Evolutionary conservation across 2,888 invertebrate genomes (phyloP), one percentile per base, ranked within the genome.

Genomic region (Ormia ochracea): DNA sequence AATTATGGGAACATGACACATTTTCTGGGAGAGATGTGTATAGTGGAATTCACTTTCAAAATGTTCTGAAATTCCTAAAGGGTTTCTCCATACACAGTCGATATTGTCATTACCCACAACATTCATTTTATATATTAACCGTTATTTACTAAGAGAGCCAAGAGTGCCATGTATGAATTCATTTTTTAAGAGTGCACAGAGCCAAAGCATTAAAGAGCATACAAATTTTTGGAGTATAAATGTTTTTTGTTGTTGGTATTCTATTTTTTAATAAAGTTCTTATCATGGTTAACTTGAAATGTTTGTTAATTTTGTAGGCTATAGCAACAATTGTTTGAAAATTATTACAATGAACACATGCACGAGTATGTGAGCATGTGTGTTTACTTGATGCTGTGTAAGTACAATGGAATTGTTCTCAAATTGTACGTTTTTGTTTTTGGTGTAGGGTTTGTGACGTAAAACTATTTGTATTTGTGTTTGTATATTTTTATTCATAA

Each of bases 241-340:
- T 41, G 19, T 36, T 48, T 12, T 38, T 38, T 17, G 2, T 1
- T 4, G 23, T 23, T 6, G 6, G 10, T 5, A n/a, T 38, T 3
- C 0, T 26, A 36, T 23, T 23, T 10, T 48, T 36, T 28, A 10
- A 41, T 12, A 50, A 69, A 69, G 36, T 72, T 61, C 72, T 72
- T 72, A 72, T 72, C 61, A n/a, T 26, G 12, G 21, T 56, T 23
- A 58, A 69, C 9, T 72, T 41, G 33, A 33, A 33, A 33, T 59
- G 43, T 31, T 31, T 31, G 61, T 63, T 63, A 43, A 54, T 63
- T 14, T 54, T 52, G 43, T 54, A 36, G 59, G 59, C 43, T 61
- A 36, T 43, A 78, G 65, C 70, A 81, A 78, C 69, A 74, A 68
- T 75, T 65, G 61, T 50, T 54, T 54, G 9, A 56, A 50, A 61